Evolutionary conservation across 1,140 invertebrate genomes (phyloP), one percentile per base, ranked within the genome.

Genomic region (Stegodyphus dumicola): DNA sequence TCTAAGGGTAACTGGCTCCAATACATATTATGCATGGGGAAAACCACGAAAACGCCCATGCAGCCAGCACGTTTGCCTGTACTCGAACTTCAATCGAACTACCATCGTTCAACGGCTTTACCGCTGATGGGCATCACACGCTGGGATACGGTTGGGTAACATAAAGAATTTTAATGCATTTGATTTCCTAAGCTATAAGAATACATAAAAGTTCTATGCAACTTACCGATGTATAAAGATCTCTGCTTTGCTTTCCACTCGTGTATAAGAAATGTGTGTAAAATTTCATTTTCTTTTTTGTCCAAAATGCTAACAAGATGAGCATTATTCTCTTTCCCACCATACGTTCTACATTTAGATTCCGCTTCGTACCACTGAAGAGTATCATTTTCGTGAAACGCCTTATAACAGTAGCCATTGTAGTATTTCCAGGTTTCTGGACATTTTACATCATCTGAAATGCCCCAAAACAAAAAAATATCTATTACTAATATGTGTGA

Each of bases 361-460:
- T 89, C 89, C 0, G 89, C 89, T 70, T 88, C 80, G 18, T 89
- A 87, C 89, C 89, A 89, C 67, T 89, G 89, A 0, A 89, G 54
- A 5, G 88, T 84, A 70, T 88, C 86, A 7, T 77, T 33, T 77
- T 87, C 87, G 9, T 88, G 74, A 52, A 86, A 89, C 0, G 87
- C 81, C 13, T 87, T 56, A 78, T 89, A 89, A 65, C 89, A 89
- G 71, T 89, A 66, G 7, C 87, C 86, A 53, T 88, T 86, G 85
- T 88, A 89, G 66, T 87, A 88, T 11, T 86, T 87, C 89, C 89
- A 89, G n/a, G 65, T 67, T n/a, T 6, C 4, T 52, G 81, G 86
- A 80, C 88, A 89, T 4, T 80, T 83, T 7, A 52, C 9, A 17
- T 66, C 74, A 49, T 86, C 77, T 60, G 49, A n/a, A 51, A 33